Evolutionary conservation across 2,113 vertebrate species (phyloP), one percentile per base, ranked within the genome.

Genomic region (Phaetusa simplex): DNA sequence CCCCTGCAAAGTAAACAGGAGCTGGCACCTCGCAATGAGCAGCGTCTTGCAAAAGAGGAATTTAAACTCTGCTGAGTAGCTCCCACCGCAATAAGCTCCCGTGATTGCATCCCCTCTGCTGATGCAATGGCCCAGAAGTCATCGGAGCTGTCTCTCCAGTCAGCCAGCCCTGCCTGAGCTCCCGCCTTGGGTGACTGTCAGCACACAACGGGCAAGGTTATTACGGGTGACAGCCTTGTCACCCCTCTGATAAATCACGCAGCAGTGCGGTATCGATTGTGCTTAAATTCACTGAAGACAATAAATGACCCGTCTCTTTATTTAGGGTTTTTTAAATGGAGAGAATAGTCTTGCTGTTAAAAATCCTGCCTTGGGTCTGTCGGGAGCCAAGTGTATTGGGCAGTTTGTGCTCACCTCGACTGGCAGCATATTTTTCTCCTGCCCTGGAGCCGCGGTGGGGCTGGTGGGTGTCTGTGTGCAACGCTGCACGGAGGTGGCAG

Each of bases 181-280:
- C 27, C 91, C 2, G 83, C 95, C 91, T 11, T 36, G 84, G 93
- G 93, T 88, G 84, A 17, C 96, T 90, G 95, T 88, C 95, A 96
- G 70, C 90, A n/a, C 66, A 8, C 53, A 38, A 40, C 4, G 0
- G 80, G 82, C 66, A 40, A 6, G 90, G 91, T 91, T 91, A 93
- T 94, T 56, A 72, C 0, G 62, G 90, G 96, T 94, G 95, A 94
- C 93, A 96, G 95, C 87, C 73, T 52, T 95, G 93, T 88, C 96
- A 80, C 66, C 81, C 78, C 30, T 56, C 87, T n/a, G 49, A 61
- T 18, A 85, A 91, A 91, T 96, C 93, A 90, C 16, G 0, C 77
- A 42, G 81, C 82, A 61, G 30, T 0, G 1, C 3, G 0, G 34
- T 22, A 58, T 86, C 0, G 2, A 18, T 32, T 10, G 8, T 17